phyloP scores from a whole-genome alignment of 2,888 invertebrate species.

The Ormyrus pomaceus region DNA sequence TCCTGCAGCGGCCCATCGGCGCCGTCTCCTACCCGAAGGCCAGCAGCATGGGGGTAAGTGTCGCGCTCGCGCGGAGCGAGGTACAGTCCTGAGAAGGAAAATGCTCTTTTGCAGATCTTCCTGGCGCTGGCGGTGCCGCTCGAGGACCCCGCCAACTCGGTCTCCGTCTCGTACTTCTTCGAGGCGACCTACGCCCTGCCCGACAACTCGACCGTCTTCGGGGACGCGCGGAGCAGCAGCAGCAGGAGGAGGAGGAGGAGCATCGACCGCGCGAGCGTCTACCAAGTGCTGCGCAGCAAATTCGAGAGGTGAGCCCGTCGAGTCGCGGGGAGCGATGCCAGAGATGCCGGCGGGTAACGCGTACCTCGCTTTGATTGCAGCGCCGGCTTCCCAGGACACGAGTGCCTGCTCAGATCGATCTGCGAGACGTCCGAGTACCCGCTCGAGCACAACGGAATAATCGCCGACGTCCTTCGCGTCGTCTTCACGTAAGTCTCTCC shows the following conservation, averaged over 20 bases:
- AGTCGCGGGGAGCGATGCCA: too few species aligned
- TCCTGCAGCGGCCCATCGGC: slow-evolving; percentile 71
- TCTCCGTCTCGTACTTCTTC: slow-evolving; percentile 85
- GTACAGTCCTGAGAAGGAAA: neutral
- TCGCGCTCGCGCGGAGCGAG: slow-evolving; percentile 2
- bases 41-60: slow-evolving; percentile 73
- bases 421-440: slow-evolving; percentile 80
- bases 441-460: slow-evolving; percentile 80
- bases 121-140: slow-evolving; percentile 84
- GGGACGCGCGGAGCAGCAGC: neutral
- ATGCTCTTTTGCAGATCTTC: slow-evolving; percentile 78
- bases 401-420: slow-evolving; percentile 81
- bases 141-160: slow-evolving; percentile 82
- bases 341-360: too few species aligned
- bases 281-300: slow-evolving; percentile 78
- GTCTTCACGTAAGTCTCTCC: slow-evolving; percentile 80
- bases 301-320: slow-evolving; percentile 76
- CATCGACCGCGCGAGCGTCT: slow-evolving; percentile 78
- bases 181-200: slow-evolving; percentile 84
- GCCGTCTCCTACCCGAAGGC: slow-evolving; percentile 70
- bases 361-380: slow-evolving; percentile 68
- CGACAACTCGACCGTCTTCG: slow-evolving; percentile 75
- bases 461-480: slow-evolving; percentile 82
- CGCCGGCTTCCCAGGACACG: slow-evolving; percentile 78
- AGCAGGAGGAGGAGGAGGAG: slow-evolving; percentile 68